A percentile compares a stretch with the other conserved stretches of the same genome.
Evolutionary conservation across 2,888 invertebrate species (phyloP).

Genomic region (Allygus modestus): DNA sequence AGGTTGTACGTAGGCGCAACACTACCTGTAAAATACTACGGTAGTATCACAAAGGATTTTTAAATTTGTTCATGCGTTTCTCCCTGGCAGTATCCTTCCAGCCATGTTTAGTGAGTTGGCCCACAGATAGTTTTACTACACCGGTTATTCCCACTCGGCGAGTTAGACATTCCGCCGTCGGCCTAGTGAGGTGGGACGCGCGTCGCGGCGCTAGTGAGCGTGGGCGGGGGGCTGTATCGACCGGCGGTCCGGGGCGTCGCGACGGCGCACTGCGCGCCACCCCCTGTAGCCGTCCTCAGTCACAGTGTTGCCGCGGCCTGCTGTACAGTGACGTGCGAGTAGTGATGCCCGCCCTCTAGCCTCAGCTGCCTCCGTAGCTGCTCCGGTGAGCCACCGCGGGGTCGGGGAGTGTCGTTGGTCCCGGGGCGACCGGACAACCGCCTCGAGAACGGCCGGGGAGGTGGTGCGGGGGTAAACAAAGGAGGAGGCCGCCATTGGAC

Average conservation of each 20-base stretch:
- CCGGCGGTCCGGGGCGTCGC: not conserved
- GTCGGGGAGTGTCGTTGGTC: too few species aligned
- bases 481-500: not conserved
- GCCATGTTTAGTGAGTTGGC: too few species aligned
- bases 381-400: not conserved
- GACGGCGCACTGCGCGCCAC: not conserved
- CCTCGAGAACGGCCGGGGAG: not conserved
- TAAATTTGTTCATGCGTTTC: too few species aligned
- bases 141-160: too few species aligned
- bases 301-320: not conserved
- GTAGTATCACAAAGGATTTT: too few species aligned
- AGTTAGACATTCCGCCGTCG: too few species aligned
- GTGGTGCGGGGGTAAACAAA: not conserved
- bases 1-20: too few species aligned
- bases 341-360: not conserved
- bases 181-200: too few species aligned
- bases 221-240: slow-evolving; percentile 22
- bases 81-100: too few species aligned
- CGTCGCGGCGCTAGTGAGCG: too few species aligned
- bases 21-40: too few species aligned
- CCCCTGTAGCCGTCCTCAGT: not conserved
- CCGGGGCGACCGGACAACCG: not conserved
- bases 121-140: too few species aligned
- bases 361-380: not conserved
- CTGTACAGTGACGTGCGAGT: not conserved